These are phyloP conservation scores for Benthochromis sp. DNA, from an alignment of 2,113 vertebrate species.

Conservation along the genomic window DNA sequence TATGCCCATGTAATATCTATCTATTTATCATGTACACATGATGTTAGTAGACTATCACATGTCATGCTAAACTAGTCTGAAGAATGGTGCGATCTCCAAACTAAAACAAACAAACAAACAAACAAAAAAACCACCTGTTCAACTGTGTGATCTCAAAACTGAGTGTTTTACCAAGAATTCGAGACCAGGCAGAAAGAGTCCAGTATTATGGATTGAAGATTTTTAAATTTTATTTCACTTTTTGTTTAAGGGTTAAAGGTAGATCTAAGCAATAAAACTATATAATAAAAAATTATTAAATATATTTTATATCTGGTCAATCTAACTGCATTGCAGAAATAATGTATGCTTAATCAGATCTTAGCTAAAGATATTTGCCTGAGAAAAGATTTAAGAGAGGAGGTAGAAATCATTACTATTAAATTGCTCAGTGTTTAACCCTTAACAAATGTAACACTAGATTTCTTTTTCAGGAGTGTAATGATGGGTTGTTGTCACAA, in stretches of 20 bases:
- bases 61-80: neutral
- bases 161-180: neutral
- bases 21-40: neutral
- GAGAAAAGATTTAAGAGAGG: neutral
- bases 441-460: neutral
- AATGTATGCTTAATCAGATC: neutral
- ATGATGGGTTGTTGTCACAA: neutral
- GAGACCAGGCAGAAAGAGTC: neutral
- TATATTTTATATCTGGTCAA: neutral
- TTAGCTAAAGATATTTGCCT: rapidly evolving
- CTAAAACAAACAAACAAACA: neutral
- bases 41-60: rapidly evolving
- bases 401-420: neutral
- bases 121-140: neutral
- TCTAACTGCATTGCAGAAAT: neutral
- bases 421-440: neutral
- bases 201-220: neutral
- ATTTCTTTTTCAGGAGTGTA: neutral
- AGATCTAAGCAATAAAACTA: neutral
- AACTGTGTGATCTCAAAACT: neutral
- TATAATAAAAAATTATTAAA: neutral
- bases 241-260: neutral
- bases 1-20: neutral
- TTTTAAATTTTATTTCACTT: neutral
- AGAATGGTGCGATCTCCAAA: neutral